Base-by-base conservation (phyloP, 2,113 vertebrate species). In the Catharus minimus region DNA sequence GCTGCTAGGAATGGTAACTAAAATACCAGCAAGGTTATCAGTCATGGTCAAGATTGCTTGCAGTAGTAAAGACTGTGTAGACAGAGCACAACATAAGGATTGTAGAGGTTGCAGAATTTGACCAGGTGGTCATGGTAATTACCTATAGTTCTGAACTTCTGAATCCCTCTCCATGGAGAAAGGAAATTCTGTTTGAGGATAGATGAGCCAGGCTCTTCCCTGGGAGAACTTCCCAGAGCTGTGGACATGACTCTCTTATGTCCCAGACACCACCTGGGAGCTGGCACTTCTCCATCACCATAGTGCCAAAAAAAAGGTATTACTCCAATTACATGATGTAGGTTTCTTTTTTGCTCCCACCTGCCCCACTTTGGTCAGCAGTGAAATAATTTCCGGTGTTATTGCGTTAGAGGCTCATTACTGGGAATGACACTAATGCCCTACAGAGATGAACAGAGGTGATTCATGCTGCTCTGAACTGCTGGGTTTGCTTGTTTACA, bases 41-140 rank as follows among this genome's bases (percentile, higher is more conserved):
- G 41, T 5, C 32, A 20, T 27, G 43, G 11, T 71, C 39, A n/a
- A 44, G 11, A 17, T 24, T 1, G 0, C 41, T 64, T 71, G 38
- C n/a, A n/a, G 32, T 2, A 1, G 26, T 55, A 32, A 64, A 57
- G 21, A 6, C 23, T 28, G 1, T 41, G 19, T 30, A 21, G 52
- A 62, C 22, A 52, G 26, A 56, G 8, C 13, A 7, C 33, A 27
- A 4, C 0, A 1, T 33, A 39, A 47, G n/a, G n/a, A 18, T 27
- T 2, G 0, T 5, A 20, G 19, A 9, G 24, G 13, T 38, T 49
- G 22, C 41, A 58, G 57, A 50, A 24, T 49, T 67, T 71, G 38
- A 64, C 10, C n/a, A n/a, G 5, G 5, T 53, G 19, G 3, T 62
- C 15, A 28, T 0, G 0, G 36, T 46, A 39, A 36, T n/a, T 49